Evolutionary conservation across 2,113 vertebrate genomes (phyloP).

Genomic region (Ascaphus truei): DNA sequence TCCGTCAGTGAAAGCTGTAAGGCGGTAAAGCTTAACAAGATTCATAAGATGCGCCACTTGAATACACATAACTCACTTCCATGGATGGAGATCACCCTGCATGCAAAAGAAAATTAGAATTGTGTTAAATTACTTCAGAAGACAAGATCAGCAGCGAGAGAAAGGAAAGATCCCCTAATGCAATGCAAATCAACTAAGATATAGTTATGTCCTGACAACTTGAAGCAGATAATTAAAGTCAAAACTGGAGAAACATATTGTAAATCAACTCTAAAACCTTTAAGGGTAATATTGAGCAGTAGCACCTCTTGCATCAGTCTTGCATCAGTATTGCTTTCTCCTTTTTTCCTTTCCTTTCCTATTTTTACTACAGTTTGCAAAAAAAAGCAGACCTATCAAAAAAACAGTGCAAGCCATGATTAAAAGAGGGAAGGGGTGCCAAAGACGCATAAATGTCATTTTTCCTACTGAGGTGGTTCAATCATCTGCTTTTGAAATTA

Average conservation of each 20-base stretch:
- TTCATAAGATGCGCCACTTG: conserved; percentile 70
- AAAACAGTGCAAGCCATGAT: background rate
- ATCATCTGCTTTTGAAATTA: background rate
- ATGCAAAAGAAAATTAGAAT: conserved; percentile 69
- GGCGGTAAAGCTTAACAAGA: conserved; percentile 74
- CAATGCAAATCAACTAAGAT: conserved; percentile 60
- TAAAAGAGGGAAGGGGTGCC: background rate
- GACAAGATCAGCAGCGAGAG: conserved; percentile 59
- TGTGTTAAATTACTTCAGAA: conserved; percentile 65
- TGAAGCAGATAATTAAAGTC: conserved; percentile 59
- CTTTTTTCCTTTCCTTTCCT: background rate
- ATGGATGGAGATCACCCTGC: conserved; percentile 52
- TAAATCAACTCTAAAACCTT: conserved; percentile 53
- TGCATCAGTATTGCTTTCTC: conserved; percentile 18
- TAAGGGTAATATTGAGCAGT: conserved; percentile 41
- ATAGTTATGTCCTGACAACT: conserved; percentile 55
- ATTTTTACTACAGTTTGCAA: conserved; percentile 23
- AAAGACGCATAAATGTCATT: background rate
- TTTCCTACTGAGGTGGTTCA: background rate
- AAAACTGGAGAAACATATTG: conserved; percentile 43
- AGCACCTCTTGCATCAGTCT: conserved; percentile 31
- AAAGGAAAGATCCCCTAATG: conserved; percentile 50
- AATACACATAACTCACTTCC: conserved; percentile 75
- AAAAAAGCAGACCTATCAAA: rapidly evolving
- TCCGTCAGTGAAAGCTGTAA: conserved; percentile 66